Evolutionary conservation across 2,888 invertebrate species (phyloP).

Genomic region (Chrysodeixis includens): DNA sequence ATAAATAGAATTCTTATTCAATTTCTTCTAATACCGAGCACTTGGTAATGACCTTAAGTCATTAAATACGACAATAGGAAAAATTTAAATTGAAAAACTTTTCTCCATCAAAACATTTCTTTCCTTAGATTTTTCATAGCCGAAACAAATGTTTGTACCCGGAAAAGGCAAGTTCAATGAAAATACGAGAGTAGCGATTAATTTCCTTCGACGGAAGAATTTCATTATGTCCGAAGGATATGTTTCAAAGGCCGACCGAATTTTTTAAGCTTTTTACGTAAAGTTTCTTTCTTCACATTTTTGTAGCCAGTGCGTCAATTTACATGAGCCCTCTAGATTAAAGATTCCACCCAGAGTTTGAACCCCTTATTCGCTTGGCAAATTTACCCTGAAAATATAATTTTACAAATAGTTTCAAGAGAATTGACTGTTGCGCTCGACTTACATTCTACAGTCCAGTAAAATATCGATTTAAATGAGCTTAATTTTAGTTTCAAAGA

Average conservation of each 20-base stretch:
- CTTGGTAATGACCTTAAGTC: not conserved
- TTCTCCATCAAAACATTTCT: conserved; percentile 30
- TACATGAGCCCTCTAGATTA: conserved; percentile 17
- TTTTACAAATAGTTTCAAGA: not conserved
- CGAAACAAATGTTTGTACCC: conserved; percentile 32
- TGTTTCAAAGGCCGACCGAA: conserved; percentile 46
- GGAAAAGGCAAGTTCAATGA: conserved; percentile 31
- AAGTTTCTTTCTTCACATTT: conserved; percentile 32
- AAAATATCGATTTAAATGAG: not conserved
- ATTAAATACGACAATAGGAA: conserved; percentile 14
- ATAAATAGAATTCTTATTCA: conserved; percentile 3
- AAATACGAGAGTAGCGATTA: conserved; percentile 52
- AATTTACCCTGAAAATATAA: not conserved
- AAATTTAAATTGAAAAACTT: conserved; percentile 35
- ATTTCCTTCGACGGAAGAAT: conserved; percentile 63
- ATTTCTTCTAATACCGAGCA: not conserved
- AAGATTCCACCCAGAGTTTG: not conserved
- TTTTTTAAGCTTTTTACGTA: conserved; percentile 32
- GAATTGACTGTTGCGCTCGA: too few relatives aligned
- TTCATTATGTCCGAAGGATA: conserved; percentile 61
- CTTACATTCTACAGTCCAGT: too few relatives aligned
- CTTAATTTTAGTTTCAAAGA: not conserved
- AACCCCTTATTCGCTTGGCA: not conserved
- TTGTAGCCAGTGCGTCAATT: conserved; percentile 22
- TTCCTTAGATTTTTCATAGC: conserved; percentile 30